phyloP scores from a whole-genome alignment of 2,888 invertebrate genomes.

The Sympetrum striolatum region DNA sequence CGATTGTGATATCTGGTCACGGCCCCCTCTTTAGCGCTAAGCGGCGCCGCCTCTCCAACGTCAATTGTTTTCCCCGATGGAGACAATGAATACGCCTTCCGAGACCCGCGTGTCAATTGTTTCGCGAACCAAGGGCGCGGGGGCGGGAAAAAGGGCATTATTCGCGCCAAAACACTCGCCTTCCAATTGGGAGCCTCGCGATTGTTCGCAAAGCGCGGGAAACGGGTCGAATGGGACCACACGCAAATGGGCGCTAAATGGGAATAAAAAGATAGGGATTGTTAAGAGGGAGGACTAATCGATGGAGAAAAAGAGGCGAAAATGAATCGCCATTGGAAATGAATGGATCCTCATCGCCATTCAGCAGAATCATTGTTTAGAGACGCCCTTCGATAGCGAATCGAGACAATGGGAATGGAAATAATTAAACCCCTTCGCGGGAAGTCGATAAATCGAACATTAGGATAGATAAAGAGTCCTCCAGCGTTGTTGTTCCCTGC shows the following conservation, averaged over 20 bases:
- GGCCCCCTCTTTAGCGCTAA: background rate
- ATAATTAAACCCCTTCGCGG: constrained; percentile 23
- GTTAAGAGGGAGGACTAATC: background rate
- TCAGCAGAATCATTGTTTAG: constrained; percentile 13
- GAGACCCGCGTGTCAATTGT: constrained; percentile 15
- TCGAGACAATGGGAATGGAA: background rate
- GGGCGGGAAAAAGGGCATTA: background rate
- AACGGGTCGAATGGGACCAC: background rate
- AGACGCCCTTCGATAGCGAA: background rate
- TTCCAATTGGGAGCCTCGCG: background rate
- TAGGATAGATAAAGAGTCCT: background rate
- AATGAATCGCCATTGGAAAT: background rate
- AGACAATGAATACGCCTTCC: constrained; percentile 24
- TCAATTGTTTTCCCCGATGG: constrained; percentile 1
- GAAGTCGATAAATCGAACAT: constrained; percentile 13
- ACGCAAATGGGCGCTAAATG: background rate
- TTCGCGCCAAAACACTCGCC: background rate
- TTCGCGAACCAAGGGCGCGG: background rate
- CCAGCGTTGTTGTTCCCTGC: background rate
- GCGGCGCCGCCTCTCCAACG: background rate
- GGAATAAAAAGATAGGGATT: background rate
- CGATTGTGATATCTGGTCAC: background rate
- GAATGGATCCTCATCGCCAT: background rate
- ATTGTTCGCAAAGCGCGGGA: background rate
- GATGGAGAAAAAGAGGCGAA: background rate